A percentile compares a stretch with the other conserved stretches of the same genome.
Evolutionary conservation across 2,888 invertebrate species (phyloP).

Genomic region (Antheraea assamensis): DNA sequence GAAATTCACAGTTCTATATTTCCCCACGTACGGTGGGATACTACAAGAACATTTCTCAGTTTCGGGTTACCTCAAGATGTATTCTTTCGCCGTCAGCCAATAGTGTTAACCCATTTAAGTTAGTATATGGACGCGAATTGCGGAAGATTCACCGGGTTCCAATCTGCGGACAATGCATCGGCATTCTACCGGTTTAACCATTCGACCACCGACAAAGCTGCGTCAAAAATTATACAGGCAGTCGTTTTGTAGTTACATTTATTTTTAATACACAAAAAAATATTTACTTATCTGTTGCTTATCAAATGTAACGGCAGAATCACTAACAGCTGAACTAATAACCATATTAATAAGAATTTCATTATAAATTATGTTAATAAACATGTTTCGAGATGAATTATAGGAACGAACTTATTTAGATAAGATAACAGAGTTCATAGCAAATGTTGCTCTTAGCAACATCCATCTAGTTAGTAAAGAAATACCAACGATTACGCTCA

Average conservation of each 20-base stretch:
- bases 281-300: background rate
- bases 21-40: too few species aligned
- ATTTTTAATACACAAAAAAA: background rate
- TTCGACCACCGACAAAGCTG: too few species aligned
- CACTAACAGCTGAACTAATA: background rate
- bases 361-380: background rate
- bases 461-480: conserved; percentile 14
- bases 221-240: too few species aligned
- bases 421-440: background rate
- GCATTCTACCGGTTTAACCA: too few species aligned
- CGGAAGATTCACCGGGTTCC: too few species aligned
- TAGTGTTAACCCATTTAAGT: too few species aligned
- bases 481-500: conserved; percentile 43
- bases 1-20: too few species aligned
- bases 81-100: too few species aligned
- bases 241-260: background rate
- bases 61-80: too few species aligned
- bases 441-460: conserved; percentile 4
- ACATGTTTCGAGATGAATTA: background rate
- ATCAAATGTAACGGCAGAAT: background rate
- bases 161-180: too few species aligned
- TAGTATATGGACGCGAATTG: too few species aligned
- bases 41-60: too few species aligned
- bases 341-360: background rate
- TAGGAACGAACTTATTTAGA: background rate